Conservation (phyloP, 2,797 vertebrate species). For the Enteromius treurensis region DNA sequence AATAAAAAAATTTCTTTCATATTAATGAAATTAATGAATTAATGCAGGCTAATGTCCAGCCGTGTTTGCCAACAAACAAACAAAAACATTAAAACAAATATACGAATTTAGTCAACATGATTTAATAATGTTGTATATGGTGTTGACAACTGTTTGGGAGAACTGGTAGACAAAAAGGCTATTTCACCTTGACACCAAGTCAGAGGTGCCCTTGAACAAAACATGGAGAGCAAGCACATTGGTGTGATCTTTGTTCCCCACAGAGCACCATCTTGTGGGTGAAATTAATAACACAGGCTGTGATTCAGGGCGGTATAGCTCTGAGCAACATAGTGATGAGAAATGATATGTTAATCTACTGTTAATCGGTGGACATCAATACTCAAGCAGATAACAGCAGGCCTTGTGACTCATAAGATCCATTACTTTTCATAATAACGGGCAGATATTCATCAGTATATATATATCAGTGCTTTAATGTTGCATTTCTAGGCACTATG, state of each 20-base stretch:
- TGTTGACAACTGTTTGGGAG: background rate
- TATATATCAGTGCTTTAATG: background rate
- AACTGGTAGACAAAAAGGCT: background rate
- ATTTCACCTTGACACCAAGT: slow-evolving; percentile 52
- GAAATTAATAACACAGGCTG: slow-evolving; percentile 22
- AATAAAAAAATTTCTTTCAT: background rate
- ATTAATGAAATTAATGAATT: background rate
- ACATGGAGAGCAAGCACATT: slow-evolving; percentile 38
- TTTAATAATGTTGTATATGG: background rate
- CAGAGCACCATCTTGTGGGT: slow-evolving; percentile 57
- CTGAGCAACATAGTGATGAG: slow-evolving; percentile 45
- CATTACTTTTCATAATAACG: slow-evolving; percentile 17
- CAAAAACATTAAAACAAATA: background rate
- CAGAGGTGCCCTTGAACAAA: slow-evolving; percentile 60
- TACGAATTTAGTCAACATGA: background rate
- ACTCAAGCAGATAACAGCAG: slow-evolving; percentile 1
- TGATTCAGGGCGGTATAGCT: slow-evolving; percentile 3
- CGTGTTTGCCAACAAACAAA: background rate
- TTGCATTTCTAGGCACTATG: slow-evolving; percentile 14
- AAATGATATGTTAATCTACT: background rate
- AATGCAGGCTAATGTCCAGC: background rate
- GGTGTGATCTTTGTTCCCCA: background rate
- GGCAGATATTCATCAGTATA: background rate
- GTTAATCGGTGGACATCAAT: slow-evolving; percentile 21
- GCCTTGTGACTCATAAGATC: slow-evolving; percentile 4